These are phyloP conservation scores for Dryadula phaetusa DNA, from an alignment of 2,888 invertebrate species.

Conservation along the genomic window DNA sequence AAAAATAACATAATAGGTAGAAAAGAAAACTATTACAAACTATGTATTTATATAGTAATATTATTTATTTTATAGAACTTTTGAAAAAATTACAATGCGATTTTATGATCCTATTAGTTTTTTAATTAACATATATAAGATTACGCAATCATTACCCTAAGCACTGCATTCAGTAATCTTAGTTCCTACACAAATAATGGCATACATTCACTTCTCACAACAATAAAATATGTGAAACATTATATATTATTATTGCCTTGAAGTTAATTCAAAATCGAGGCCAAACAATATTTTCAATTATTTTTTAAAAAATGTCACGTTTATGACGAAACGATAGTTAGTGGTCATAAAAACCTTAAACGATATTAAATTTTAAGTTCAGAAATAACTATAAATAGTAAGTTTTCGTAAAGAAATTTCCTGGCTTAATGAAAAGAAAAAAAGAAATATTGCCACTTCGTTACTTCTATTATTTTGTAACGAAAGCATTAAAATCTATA, in stretches of 20 bases:
- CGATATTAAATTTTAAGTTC: neutral
- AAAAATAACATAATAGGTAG: neutral
- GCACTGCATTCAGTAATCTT: slow-evolving; percentile 8
- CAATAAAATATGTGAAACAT: neutral
- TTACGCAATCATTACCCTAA: slow-evolving; percentile 18
- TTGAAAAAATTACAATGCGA: slow-evolving; percentile 41
- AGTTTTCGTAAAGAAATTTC: neutral
- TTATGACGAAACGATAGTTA: neutral
- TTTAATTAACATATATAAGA: slow-evolving; percentile 28
- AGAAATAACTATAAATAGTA: neutral
- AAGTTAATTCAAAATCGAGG: neutral
- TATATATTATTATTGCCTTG: neutral
- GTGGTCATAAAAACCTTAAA: neutral
- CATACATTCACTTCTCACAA: slow-evolving; percentile 10
- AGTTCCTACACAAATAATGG: slow-evolving; percentile 1
- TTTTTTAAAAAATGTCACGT: neutral
- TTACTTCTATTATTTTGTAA: no score
- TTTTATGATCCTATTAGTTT: slow-evolving; percentile 30
- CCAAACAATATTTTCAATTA: neutral
- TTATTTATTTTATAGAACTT: slow-evolving; percentile 37
- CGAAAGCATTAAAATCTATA: no score
- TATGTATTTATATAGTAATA: slow-evolving; percentile 46
- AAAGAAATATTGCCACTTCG: neutral
- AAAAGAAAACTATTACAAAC: slow-evolving; percentile 28
- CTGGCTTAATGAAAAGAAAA: neutral